A percentile compares a stretch with the other conserved stretches of the same genome.
phyloP scores from a whole-genome alignment of 2,888 invertebrate genomes.

The Thereva nobilitata region DNA sequence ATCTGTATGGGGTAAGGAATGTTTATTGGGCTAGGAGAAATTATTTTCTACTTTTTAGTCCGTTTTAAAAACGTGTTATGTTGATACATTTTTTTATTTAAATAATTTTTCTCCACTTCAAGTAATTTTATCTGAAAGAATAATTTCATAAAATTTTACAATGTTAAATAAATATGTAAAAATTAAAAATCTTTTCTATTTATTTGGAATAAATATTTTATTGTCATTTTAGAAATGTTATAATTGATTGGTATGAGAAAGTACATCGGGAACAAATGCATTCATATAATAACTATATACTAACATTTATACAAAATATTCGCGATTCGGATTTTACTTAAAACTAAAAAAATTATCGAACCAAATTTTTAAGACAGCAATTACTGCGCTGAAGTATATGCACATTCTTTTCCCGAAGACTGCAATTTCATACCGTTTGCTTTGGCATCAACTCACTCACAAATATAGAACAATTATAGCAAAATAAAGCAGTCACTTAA shows the following conservation, averaged over 20 bases:
- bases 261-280: conserved; percentile 33
- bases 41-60: no score
- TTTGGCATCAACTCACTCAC: conserved; percentile 33
- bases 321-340: conserved; percentile 30
- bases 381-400: conserved; percentile 4
- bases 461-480: conserved; percentile 7
- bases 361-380: conserved; percentile 17
- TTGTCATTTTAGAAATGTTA: conserved; percentile 38
- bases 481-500: background rate
- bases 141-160: no score
- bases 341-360: conserved; percentile 12
- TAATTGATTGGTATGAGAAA: conserved; percentile 37
- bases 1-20: no score
- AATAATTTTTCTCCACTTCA: no score
- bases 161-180: no score
- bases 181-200: background rate
- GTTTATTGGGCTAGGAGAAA: no score
- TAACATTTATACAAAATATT: conserved; percentile 37
- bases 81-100: no score
- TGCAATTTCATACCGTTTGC: conserved; percentile 26
- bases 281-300: conserved; percentile 34
- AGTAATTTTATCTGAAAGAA: no score
- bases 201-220: conserved; percentile 39
- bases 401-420: conserved; percentile 16
- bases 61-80: no score